Percentiles rank a stretch among this genome's conserved stretches.
phyloP scores from a whole-genome alignment of 2,888 invertebrate genomes.

The Parochlus steinenii region DNA sequence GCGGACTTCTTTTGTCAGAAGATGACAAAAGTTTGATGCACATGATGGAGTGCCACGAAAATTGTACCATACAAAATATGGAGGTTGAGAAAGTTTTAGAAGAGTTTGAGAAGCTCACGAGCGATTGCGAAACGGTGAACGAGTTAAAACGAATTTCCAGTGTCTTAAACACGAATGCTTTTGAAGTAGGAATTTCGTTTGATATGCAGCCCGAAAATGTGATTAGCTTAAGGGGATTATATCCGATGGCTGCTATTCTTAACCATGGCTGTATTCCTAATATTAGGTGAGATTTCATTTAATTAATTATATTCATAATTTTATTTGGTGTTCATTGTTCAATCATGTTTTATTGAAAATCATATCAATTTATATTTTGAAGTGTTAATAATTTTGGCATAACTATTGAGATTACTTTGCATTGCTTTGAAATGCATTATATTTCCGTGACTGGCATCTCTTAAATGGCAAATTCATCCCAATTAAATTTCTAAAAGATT shows the following conservation, averaged over 20 bases:
- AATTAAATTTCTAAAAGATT: no score
- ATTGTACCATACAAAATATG: conserved; percentile 22
- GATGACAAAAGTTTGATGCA: conserved; percentile 24
- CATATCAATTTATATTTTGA: no score
- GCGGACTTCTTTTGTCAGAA: conserved; percentile 24
- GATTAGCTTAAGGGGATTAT: conserved; percentile 33
- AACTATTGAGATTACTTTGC: no score
- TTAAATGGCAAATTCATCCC: no score
- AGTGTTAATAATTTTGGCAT: no score
- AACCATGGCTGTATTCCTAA: conserved; percentile 59
- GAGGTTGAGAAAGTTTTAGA: conserved; percentile 15
- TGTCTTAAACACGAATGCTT: conserved; percentile 30
- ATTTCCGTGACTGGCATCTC: no score
- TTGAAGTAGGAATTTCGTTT: conserved; percentile 21
- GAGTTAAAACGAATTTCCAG: conserved; percentile 25
- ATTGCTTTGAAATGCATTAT: no score
- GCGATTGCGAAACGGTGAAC: conserved; percentile 24
- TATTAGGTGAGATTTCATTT: no score
- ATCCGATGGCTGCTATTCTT: conserved; percentile 50
- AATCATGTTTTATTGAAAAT: no score
- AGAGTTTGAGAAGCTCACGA: conserved; percentile 27
- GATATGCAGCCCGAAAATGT: conserved; percentile 4
- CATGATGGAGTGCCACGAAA: conserved; percentile 27
- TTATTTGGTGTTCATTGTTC: no score
- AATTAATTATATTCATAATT: no score